Evolutionary conservation across 2,797 vertebrate genomes (phyloP).

Genomic region (Tragopan temminckii): DNA sequence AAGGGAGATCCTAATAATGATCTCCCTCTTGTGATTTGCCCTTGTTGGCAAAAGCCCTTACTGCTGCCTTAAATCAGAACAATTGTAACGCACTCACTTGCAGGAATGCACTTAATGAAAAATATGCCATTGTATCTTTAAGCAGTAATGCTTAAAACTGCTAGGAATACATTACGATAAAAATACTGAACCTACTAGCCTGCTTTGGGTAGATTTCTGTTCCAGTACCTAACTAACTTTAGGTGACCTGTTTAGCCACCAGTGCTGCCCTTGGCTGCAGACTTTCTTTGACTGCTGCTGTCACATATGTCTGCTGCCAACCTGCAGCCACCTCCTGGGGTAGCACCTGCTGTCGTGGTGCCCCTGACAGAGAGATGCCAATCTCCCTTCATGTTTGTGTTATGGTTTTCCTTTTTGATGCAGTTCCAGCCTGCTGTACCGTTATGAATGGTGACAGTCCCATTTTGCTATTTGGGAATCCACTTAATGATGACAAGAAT

Average conservation of each 20-base stretch:
- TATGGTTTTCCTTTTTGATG: neutral
- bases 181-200: neutral
- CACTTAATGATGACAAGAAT: neutral
- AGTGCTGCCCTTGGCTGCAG: neutral
- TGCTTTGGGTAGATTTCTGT: neutral
- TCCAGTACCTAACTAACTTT: neutral
- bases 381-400: neutral
- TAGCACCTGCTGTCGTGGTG: neutral
- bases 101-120: neutral
- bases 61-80: neutral
- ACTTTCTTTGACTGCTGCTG: neutral
- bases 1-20: slow-evolving; percentile 53
- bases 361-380: neutral
- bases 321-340: neutral
- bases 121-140: neutral
- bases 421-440: neutral
- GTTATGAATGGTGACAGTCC: neutral
- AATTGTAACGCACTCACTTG: neutral
- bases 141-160: neutral
- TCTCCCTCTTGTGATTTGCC: neutral
- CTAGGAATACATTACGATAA: neutral
- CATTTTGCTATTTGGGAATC: neutral
- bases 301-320: neutral
- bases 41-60: slow-evolving; percentile 10
- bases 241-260: neutral